phyloP scores from a whole-genome alignment of 2,797 vertebrate species.

The Pitangus sulphuratus region DNA sequence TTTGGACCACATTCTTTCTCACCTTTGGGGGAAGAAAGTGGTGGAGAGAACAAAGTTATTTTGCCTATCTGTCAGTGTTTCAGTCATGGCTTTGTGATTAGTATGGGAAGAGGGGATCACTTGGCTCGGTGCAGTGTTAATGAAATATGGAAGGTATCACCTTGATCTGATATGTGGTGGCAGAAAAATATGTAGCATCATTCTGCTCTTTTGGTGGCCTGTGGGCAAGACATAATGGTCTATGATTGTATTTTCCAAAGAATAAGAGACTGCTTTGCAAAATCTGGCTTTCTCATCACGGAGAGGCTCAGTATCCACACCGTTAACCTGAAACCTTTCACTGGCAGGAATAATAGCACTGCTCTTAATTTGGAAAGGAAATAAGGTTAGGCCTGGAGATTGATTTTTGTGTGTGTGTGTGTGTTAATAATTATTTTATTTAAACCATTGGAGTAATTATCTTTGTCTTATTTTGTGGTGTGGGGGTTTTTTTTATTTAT shows the following conservation, averaged over 20 bases:
- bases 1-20: not conserved
- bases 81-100: not conserved
- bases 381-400: not conserved
- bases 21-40: not conserved
- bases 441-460: not conserved
- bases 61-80: not conserved
- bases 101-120: not conserved
- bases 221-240: not conserved
- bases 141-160: not conserved
- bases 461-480: not conserved
- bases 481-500: too few relatives aligned
- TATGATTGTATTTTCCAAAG: not conserved
- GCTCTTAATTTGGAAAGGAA: not conserved
- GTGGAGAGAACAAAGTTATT: not conserved
- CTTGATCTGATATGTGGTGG: not conserved
- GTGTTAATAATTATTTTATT: not conserved
- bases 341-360: not conserved
- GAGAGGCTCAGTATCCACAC: not conserved
- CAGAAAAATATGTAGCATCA: not conserved
- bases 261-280: not conserved
- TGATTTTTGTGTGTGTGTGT: too few relatives aligned
- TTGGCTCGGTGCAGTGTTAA: not conserved
- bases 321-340: not conserved
- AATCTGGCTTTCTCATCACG: not conserved
- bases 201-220: conserved; percentile 13